phyloP scores from a whole-genome alignment of 1,140 invertebrate species.

The Lucilia cuprina region DNA sequence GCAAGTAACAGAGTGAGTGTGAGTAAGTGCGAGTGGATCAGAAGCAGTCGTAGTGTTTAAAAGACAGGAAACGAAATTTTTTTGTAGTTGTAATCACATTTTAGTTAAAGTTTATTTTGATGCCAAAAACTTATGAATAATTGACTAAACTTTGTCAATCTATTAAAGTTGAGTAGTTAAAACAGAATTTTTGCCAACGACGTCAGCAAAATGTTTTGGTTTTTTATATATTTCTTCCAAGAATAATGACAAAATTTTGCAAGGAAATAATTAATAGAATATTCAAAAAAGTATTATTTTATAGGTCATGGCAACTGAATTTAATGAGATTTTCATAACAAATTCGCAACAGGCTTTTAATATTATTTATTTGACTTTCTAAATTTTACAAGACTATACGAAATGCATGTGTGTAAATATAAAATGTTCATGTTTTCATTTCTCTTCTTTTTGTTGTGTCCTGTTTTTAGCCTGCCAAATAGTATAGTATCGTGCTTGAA shows the following conservation, averaged over 20 bases:
- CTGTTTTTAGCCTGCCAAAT: not conserved
- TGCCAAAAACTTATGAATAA: not conserved
- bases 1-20: no score
- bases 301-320: not conserved
- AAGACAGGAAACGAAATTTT: constrained; percentile 2
- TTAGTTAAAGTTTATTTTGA: not conserved
- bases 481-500: not conserved
- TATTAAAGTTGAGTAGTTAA: not conserved
- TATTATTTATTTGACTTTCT: no score
- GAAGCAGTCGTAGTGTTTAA: not conserved
- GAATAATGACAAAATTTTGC: not conserved
- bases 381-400: no score
- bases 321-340: not conserved
- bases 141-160: constrained; percentile 2
- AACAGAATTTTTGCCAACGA: not conserved
- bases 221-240: not conserved
- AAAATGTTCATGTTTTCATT: not conserved
- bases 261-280: not conserved
- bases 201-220: not conserved
- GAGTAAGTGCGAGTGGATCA: no score
- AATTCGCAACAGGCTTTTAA: no score
- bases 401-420: no score
- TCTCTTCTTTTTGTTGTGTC: not conserved
- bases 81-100: not conserved
- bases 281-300: not conserved